Evolutionary conservation across 2,113 vertebrate species (phyloP).

Genomic region (Phalacrocorax carbo): DNA sequence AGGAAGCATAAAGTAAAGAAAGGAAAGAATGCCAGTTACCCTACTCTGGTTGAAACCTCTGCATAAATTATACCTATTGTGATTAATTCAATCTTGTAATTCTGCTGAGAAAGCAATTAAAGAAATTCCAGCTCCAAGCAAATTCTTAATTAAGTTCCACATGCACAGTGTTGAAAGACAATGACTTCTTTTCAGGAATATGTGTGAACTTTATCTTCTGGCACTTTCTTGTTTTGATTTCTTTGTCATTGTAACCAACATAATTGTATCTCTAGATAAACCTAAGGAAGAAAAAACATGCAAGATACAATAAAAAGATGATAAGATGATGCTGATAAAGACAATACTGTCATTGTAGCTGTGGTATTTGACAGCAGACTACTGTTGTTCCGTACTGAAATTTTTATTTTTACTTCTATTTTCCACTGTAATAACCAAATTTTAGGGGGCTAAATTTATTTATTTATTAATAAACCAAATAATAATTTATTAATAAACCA

Average conservation of each 20-base stretch:
- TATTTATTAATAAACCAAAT: not conserved
- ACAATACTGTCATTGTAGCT: not conserved
- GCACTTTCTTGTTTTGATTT: not conserved
- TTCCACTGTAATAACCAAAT: not conserved
- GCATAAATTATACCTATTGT: not conserved
- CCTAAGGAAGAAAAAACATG: not conserved
- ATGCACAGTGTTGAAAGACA: not conserved
- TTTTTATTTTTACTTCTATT: not conserved
- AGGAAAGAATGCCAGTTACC: not conserved
- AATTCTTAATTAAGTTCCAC: not conserved
- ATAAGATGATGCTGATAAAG: not conserved
- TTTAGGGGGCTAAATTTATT: not conserved
- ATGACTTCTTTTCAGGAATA: not conserved
- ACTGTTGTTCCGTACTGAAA: not conserved
- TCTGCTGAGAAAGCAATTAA: conserved; percentile 13
- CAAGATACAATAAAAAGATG: not conserved
- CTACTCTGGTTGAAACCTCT: not conserved
- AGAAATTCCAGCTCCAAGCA: not conserved
- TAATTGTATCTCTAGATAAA: not conserved
- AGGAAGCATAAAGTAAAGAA: not conserved
- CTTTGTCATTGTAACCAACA: not conserved
- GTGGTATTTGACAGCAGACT: not conserved
- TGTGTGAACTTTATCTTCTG: not conserved
- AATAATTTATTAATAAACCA: not conserved
- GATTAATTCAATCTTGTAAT: not conserved